Conservation (phyloP, 2,888 invertebrate genomes). For the Blera fallax region DNA sequence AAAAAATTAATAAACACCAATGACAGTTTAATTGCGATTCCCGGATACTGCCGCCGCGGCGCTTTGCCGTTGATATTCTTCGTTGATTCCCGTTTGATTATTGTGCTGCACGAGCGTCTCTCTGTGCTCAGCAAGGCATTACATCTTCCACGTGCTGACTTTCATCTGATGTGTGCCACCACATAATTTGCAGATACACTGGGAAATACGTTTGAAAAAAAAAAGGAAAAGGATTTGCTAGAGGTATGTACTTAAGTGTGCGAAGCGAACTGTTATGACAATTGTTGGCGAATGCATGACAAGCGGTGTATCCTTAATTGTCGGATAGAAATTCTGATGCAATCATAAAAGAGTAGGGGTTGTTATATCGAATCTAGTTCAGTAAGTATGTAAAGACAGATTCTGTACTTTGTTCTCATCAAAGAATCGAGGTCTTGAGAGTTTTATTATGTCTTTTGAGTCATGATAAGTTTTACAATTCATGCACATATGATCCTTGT, state of each 20-base stretch:
- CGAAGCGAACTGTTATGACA: too few relatives aligned
- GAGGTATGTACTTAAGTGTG: too few relatives aligned
- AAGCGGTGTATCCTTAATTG: background rate
- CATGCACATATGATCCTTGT: too few relatives aligned
- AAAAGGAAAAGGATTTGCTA: constrained; percentile 25
- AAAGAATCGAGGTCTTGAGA: too few relatives aligned
- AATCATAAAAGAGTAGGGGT: background rate
- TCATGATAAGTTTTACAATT: too few relatives aligned
- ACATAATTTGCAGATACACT: constrained; percentile 44
- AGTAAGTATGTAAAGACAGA: too few relatives aligned
- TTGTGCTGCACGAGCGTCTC: constrained; percentile 23
- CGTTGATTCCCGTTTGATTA: constrained; percentile 36
- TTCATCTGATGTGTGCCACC: constrained; percentile 23
- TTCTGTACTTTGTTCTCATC: too few relatives aligned
- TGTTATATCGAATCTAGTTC: too few relatives aligned
- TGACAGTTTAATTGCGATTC: constrained; percentile 63
- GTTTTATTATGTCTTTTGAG: too few relatives aligned
- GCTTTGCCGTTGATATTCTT: constrained; percentile 4
- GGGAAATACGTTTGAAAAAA: constrained; percentile 22
- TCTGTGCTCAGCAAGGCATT: constrained; percentile 15
- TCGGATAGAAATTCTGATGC: background rate
- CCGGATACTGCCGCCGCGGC: constrained; percentile 18
- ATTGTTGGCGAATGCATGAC: too few relatives aligned
- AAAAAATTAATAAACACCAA: constrained; percentile 56
- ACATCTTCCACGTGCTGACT: background rate